phyloP scores from a whole-genome alignment of 2,113 vertebrate species.

The Illadopsis cleaveri region DNA sequence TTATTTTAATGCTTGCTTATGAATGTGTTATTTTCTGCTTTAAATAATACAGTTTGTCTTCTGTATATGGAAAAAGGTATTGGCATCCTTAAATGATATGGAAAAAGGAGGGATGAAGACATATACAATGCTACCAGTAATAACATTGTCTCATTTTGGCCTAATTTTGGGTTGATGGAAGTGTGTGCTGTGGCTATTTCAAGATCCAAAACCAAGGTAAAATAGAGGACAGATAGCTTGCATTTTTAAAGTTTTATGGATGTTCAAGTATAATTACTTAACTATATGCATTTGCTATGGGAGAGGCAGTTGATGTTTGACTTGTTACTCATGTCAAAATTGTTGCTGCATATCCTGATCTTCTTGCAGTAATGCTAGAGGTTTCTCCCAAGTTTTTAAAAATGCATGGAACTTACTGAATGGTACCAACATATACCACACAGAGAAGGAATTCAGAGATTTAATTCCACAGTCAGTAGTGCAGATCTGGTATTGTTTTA shows the following conservation, averaged over 20 bases:
- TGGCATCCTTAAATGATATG: neutral
- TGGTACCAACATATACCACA: neutral
- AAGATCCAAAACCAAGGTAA: neutral
- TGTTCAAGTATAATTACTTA: neutral
- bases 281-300: neutral
- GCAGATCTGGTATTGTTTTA: neutral
- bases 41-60: neutral
- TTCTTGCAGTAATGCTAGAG: neutral
- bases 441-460: neutral
- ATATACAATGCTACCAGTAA: neutral
- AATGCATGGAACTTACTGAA: neutral
- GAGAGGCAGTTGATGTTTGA: neutral
- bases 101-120: neutral
- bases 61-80: neutral
- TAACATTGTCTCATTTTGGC: neutral
- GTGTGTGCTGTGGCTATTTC: neutral
- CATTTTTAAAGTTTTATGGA: neutral
- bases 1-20: neutral
- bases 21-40: neutral
- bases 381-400: neutral
- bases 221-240: neutral
- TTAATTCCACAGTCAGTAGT: neutral
- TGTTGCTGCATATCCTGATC: neutral
- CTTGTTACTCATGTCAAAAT: neutral
- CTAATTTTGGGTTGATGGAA: neutral